phyloP scores from a whole-genome alignment of 2,797 vertebrate species.

The Muscicapa striata region DNA sequence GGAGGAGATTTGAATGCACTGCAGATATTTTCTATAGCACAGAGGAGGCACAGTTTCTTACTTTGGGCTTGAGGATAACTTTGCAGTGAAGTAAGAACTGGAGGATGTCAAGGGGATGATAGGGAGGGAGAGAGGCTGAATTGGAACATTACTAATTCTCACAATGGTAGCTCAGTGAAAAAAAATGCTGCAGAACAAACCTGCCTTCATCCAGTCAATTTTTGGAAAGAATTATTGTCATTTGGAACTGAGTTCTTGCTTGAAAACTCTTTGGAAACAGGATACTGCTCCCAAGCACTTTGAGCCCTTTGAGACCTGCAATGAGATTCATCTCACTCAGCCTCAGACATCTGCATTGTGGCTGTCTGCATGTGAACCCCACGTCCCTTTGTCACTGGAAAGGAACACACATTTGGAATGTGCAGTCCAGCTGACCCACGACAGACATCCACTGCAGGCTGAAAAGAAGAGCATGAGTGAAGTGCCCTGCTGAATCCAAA shows the following conservation, averaged over 20 bases:
- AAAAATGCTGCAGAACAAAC: constrained; percentile 50
- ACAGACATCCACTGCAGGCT: neutral
- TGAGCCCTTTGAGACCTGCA: constrained; percentile 27
- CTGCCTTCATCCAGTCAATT: constrained; percentile 49
- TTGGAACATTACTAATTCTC: constrained; percentile 28
- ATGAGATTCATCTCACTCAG: constrained; percentile 6
- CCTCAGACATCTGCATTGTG: constrained; percentile 15
- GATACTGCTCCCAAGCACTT: constrained; percentile 28
- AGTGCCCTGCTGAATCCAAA: neutral
- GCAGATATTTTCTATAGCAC: neutral
- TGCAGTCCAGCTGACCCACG: neutral
- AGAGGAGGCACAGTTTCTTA: neutral
- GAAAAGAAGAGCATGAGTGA: neutral
- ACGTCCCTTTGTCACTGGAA: neutral
- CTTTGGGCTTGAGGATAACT: neutral
- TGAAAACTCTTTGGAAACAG: constrained; percentile 54
- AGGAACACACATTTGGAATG: neutral
- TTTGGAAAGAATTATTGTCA: constrained; percentile 40
- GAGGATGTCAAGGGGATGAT: neutral
- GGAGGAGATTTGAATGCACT: neutral
- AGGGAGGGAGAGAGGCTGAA: neutral
- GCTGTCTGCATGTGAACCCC: neutral
- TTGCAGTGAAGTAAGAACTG: constrained; percentile 40
- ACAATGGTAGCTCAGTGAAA: constrained; percentile 51
- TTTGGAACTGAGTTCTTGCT: constrained; percentile 28